phyloP scores from a whole-genome alignment of 2,113 vertebrate species.

The Ia io region DNA sequence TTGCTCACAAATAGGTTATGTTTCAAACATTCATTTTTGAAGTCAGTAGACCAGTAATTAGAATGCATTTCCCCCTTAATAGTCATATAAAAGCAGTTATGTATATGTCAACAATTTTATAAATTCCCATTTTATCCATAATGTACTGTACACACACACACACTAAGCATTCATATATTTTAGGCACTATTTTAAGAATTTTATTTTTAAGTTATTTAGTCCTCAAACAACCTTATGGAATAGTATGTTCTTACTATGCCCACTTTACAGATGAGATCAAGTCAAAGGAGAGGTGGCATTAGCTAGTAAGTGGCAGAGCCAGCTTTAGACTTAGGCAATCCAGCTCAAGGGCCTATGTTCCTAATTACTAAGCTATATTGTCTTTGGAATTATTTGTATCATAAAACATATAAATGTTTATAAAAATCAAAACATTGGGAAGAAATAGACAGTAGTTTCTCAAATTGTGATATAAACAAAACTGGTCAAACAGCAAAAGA shows the following conservation, averaged over 20 bases:
- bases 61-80: neutral
- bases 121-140: slow-evolving; percentile 44
- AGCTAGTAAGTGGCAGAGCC: neutral
- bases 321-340: neutral
- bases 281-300: neutral
- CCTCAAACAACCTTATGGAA: neutral
- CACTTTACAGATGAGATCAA: neutral
- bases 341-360: neutral
- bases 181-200: neutral
- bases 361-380: neutral
- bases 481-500: slow-evolving; percentile 7
- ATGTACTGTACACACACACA: neutral
- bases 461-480: slow-evolving; percentile 7
- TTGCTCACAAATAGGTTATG: neutral
- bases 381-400: neutral
- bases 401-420: neutral
- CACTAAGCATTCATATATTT: neutral
- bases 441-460: neutral
- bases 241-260: neutral
- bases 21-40: slow-evolving; percentile 27
- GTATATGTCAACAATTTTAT: neutral
- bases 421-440: neutral
- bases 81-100: neutral
- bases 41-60: neutral
- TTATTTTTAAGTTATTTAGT: slow-evolving; percentile 39